Base-by-base conservation (phyloP, 2,113 vertebrate genomes). In the Pseudorectes ferrugineus region DNA sequence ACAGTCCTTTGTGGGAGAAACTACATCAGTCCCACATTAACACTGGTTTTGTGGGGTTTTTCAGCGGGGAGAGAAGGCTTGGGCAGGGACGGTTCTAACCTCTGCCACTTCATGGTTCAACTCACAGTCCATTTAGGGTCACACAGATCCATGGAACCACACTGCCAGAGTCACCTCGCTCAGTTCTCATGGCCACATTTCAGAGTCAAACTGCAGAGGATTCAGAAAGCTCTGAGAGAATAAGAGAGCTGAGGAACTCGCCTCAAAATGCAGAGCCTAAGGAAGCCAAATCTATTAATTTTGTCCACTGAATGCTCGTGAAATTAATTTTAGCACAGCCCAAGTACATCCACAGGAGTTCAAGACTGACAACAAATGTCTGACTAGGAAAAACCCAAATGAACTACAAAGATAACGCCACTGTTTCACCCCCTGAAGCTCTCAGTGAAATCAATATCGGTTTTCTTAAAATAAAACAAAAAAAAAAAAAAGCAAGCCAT, bases 51-150 rank as follows among this genome's bases (percentile, higher is more conserved):
- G 19, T 9, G 36, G 16, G 2, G 1, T 0, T 5, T 4, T 28
- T 0, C 1, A 0, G 3, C 4, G 9, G 20, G 14, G 5, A 4
- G 8, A 36, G 14, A 38, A 5, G 2, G 26, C 35, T 73, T 76
- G 45, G 33, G 52, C 11, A 68, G 40, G 24, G 24, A 57, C 46
- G 24, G 22, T 43, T 86, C 45, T 57, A 77, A 65, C 3, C 36
- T 52, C 68, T 86, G 73, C 12, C 36, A 52, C 43, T 55, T 73
- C 36, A 43, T 2, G 5, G 71, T 51, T 91, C 49, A 43, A 36
- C 40, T 89, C 84, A 54, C 48, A 72, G 43, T 12, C 31, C 54
- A 20, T 48, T 61, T 10, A 51, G 24, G 31, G 40, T 75, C 54
- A 38, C 4, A 4, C 0, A 57, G 45, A 23, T 65, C 58, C 84